Evolutionary conservation across 2,113 vertebrate genomes (phyloP).

Genomic region (Cochlearius cochlearius): DNA sequence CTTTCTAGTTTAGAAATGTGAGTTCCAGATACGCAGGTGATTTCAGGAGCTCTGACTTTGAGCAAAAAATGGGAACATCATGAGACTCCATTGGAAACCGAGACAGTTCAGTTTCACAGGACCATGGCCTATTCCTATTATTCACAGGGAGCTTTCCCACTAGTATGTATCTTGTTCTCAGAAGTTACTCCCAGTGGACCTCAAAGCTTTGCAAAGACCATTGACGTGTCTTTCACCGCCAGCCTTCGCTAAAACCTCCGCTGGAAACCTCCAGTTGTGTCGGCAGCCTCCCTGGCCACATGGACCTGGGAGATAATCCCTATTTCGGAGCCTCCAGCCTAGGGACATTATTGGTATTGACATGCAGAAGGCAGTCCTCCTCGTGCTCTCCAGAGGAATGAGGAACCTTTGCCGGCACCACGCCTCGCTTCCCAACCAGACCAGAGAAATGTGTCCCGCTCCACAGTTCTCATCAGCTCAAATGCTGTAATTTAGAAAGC

Average conservation of each 20-base stretch:
- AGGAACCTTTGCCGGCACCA: neutral
- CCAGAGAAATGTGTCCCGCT: neutral
- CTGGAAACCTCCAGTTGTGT: neutral
- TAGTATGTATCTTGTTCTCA: neutral
- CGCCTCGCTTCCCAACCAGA: neutral
- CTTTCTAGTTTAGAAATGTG: neutral
- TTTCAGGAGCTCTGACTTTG: neutral
- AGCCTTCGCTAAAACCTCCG: neutral
- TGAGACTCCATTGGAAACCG: neutral
- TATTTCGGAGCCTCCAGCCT: neutral
- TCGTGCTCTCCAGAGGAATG: accelerated
- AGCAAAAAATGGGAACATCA: neutral
- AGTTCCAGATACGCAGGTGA: neutral
- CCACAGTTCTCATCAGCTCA: neutral
- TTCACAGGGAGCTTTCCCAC: neutral
- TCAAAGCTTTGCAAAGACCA: neutral
- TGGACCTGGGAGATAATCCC: neutral
- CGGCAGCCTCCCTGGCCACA: neutral
- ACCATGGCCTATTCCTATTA: neutral
- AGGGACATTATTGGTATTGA: neutral
- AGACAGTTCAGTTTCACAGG: neutral
- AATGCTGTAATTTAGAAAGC: neutral
- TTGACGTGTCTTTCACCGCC: neutral
- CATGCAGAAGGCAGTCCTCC: neutral
- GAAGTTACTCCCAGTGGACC: neutral